Conservation (phyloP, 2,113 vertebrate species). For the Forbesichthys papilliferus region DNA sequence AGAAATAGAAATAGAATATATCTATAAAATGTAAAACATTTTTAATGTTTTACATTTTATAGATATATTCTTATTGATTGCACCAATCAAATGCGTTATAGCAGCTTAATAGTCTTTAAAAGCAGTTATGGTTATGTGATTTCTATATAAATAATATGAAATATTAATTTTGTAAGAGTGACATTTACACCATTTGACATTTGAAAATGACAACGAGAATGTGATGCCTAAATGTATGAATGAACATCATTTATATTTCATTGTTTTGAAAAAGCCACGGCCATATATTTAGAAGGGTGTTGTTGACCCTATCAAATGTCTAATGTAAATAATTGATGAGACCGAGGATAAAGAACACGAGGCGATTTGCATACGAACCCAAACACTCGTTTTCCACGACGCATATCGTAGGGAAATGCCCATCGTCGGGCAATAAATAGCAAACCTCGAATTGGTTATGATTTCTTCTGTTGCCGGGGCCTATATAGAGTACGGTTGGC, state of each 20-base stretch:
- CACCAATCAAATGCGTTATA: too few relatives aligned
- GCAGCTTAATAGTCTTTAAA: too few relatives aligned
- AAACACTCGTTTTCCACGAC: conserved; percentile 59
- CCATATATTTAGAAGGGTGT: background rate
- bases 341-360: conserved; percentile 22
- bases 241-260: conserved; percentile 14
- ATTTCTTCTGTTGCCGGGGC: too few relatives aligned
- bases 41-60: too few relatives aligned
- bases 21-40: too few relatives aligned
- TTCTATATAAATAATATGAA: background rate
- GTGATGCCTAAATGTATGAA: conserved; percentile 23
- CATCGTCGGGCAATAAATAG: background rate
- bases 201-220: conserved; percentile 37
- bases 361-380: conserved; percentile 73
- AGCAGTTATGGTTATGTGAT: background rate
- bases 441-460: background rate
- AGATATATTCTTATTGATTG: too few relatives aligned
- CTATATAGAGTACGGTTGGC: too few relatives aligned
- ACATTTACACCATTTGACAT: conserved; percentile 21
- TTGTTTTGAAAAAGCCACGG: background rate
- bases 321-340: conserved; percentile 65
- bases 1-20: too few relatives aligned
- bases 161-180: background rate
- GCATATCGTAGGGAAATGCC: conserved; percentile 1
- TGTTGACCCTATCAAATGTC: conserved; percentile 35